These are phyloP conservation scores for Chelonus formosanus DNA, from an alignment of 2,888 invertebrate genomes.

Conservation along the genomic window DNA sequence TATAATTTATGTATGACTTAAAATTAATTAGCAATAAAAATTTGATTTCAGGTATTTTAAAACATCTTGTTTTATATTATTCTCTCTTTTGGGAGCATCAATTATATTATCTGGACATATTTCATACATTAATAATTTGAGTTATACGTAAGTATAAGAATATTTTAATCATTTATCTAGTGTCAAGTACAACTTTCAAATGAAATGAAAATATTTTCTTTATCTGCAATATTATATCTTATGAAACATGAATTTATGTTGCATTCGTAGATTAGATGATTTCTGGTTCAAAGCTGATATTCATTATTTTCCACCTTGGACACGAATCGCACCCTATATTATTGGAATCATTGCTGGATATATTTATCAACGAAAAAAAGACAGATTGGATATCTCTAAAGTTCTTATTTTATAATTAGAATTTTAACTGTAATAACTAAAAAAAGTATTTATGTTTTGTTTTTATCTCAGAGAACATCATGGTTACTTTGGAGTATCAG, in stretches of 20 bases:
- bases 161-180: neutral
- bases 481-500: constrained; percentile 60
- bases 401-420: neutral
- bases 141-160: no score
- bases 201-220: no score
- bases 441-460: neutral
- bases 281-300: constrained; percentile 58
- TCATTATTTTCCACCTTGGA: constrained; percentile 64
- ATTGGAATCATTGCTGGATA: constrained; percentile 67
- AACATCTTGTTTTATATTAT: no score
- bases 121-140: no score
- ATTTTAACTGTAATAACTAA: neutral
- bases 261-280: constrained; percentile 61
- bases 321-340: constrained; percentile 61
- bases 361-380: constrained; percentile 56
- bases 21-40: no score
- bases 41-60: no score
- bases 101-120: no score
- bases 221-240: no score
- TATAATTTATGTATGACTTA: constrained; percentile 44
- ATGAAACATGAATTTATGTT: constrained; percentile 16
- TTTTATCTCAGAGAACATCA: constrained; percentile 47
- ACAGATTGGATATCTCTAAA: constrained; percentile 47
- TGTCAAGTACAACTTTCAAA: no score
- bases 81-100: no score